Conservation (phyloP, 2,888 invertebrate species). For the Hypomecis atomaria region DNA sequence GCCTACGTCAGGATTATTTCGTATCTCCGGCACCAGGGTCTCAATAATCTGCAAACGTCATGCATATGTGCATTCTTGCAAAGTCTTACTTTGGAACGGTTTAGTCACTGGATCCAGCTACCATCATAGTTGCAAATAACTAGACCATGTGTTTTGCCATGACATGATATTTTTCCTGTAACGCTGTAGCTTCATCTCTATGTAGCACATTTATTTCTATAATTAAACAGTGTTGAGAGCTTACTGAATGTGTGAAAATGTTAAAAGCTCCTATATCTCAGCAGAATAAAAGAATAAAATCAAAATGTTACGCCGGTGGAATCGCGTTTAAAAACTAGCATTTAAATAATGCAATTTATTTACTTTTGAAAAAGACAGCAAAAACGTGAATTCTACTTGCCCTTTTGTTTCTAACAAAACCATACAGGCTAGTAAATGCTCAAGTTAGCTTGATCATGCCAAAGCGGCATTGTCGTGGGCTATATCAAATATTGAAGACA, state of each 20-base stretch:
- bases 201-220: too few relatives aligned
- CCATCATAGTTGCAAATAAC: not conserved
- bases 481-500: slow-evolving; percentile 31
- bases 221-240: too few relatives aligned
- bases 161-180: too few relatives aligned
- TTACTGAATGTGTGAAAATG: too few relatives aligned
- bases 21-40: slow-evolving; percentile 33
- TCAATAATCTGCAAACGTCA: slow-evolving; percentile 41
- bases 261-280: too few relatives aligned
- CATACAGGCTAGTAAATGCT: not conserved
- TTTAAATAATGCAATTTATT: too few relatives aligned
- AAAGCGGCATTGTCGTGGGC: slow-evolving; percentile 6
- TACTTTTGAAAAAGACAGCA: not conserved
- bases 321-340: too few relatives aligned
- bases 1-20: slow-evolving; percentile 33
- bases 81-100: not conserved
- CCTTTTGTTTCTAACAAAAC: not conserved
- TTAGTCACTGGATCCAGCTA: slow-evolving; percentile 17
- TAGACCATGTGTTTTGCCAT: too few relatives aligned
- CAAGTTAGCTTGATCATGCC: slow-evolving; percentile 4
- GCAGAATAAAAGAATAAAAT: too few relatives aligned
- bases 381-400: not conserved
- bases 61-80: slow-evolving; percentile 29
- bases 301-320: too few relatives aligned
- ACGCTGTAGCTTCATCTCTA: too few relatives aligned